Evolutionary conservation across 2,888 invertebrate genomes (phyloP).

Genomic region (Microplitis deprimator): DNA sequence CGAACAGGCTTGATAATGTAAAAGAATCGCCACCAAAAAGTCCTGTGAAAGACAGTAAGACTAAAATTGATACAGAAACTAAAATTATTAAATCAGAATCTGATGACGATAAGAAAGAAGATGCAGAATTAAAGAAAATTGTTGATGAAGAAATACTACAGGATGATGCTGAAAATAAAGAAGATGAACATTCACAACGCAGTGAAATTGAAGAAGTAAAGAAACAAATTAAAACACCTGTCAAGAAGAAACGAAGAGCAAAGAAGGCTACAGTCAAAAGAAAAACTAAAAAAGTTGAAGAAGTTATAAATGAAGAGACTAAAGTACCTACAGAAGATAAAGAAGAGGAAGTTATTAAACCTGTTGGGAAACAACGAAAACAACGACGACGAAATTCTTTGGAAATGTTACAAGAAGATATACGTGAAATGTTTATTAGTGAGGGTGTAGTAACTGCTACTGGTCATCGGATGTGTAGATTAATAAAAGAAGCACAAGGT

Average conservation of each 20-base stretch:
- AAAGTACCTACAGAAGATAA: constrained; percentile 32
- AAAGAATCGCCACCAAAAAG: constrained; percentile 10
- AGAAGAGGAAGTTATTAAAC: constrained; percentile 33
- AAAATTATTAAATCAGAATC: constrained; percentile 2
- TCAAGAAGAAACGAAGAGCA: constrained; percentile 41
- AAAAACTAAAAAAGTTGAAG: constrained; percentile 40
- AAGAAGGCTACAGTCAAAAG: constrained; percentile 33
- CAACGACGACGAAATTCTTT: constrained; percentile 73
- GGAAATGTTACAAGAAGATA: constrained; percentile 78
- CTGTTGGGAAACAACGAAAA: constrained; percentile 36
- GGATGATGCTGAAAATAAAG: constrained; percentile 36
- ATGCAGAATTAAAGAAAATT: constrained; percentile 46
- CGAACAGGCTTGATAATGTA: constrained; percentile 48
- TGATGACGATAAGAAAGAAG: constrained; percentile 42
- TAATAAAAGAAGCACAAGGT: constrained; percentile 73
- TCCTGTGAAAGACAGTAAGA: constrained; percentile 23
- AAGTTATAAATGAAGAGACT: constrained; percentile 37
- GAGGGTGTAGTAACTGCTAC: constrained; percentile 77
- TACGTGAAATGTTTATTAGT: constrained; percentile 80
- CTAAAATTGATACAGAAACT: constrained; percentile 43
- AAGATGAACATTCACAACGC: neutral
- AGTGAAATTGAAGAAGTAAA: constrained; percentile 42
- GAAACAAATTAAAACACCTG: constrained; percentile 46
- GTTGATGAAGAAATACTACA: constrained; percentile 38
- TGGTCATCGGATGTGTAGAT: constrained; percentile 78